Percentiles rank a stretch among this genome's conserved stretches.
Conservation (phyloP, 2,888 invertebrate species). For the Rhagium mordax region DNA sequence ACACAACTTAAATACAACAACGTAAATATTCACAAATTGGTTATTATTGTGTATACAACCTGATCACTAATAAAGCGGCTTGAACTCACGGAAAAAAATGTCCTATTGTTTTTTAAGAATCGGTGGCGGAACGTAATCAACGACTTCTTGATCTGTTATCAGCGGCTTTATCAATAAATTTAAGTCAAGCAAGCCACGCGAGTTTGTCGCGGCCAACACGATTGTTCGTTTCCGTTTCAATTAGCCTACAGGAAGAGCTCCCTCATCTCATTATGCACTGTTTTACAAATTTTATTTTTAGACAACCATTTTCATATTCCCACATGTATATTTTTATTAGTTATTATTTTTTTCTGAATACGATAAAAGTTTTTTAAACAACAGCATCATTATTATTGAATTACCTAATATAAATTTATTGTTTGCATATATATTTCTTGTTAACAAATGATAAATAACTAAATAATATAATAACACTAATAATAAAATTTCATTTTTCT, state of each 20-base stretch:
- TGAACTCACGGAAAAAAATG: constrained; percentile 5
- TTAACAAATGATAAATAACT: too few relatives aligned
- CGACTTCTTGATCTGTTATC: constrained; percentile 42
- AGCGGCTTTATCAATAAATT: constrained; percentile 61
- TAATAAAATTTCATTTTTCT: too few relatives aligned
- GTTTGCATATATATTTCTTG: too few relatives aligned
- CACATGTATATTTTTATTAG: constrained; percentile 32
- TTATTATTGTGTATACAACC: neutral
- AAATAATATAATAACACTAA: too few relatives aligned
- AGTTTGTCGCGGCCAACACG: constrained; percentile 67
- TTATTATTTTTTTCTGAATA: constrained; percentile 12
- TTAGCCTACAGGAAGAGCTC: constrained; percentile 70
- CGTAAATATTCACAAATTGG: neutral
- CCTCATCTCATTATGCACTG: constrained; percentile 71
- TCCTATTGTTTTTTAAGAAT: constrained; percentile 35
- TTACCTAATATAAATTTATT: too few relatives aligned
- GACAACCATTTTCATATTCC: constrained; percentile 54
- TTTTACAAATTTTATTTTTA: constrained; percentile 71
- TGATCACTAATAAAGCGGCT: neutral
- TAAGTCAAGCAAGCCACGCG: constrained; percentile 63
- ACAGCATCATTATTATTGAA: neutral
- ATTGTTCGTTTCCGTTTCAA: constrained; percentile 71
- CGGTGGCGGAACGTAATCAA: constrained; percentile 56
- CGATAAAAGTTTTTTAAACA: neutral
- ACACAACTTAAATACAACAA: neutral